Conservation (phyloP, 1,140 invertebrate species). For the Cyclargus thomasi region DNA sequence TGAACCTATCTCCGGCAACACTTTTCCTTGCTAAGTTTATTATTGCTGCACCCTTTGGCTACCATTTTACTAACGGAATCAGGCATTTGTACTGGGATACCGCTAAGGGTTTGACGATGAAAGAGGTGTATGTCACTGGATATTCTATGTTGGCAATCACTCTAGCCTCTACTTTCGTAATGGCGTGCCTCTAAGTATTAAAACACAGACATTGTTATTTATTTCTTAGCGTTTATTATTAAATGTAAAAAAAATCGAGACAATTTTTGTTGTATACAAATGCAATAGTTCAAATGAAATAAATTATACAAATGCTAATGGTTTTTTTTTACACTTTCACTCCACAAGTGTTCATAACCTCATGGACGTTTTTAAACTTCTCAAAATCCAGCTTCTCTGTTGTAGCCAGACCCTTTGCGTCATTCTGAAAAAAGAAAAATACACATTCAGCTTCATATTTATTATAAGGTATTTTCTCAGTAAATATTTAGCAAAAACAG, state of each 20-base stretch:
- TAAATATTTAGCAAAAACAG: too few relatives aligned
- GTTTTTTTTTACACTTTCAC: slow-evolving; percentile 28
- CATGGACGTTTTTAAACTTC: slow-evolving; percentile 62
- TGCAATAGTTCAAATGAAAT: slow-evolving; percentile 15
- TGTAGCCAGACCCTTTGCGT: slow-evolving; percentile 56
- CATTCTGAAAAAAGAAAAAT: slow-evolving; percentile 54
- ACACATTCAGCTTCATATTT: not conserved
- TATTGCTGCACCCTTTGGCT: slow-evolving; percentile 80
- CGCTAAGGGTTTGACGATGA: slow-evolving; percentile 81
- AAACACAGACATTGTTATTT: slow-evolving; percentile 19
- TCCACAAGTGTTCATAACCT: slow-evolving; percentile 55
- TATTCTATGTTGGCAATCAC: slow-evolving; percentile 77
- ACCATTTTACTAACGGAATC: slow-evolving; percentile 83
- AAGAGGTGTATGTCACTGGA: slow-evolving; percentile 82
- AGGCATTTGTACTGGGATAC: slow-evolving; percentile 84
- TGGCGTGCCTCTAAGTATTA: slow-evolving; percentile 60
- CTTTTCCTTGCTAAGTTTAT: slow-evolving; percentile 73
- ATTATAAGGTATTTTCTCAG: too few relatives aligned
- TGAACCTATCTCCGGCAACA: slow-evolving; percentile 73
- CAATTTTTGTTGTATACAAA: slow-evolving; percentile 7
- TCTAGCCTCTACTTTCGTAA: slow-evolving; percentile 47
- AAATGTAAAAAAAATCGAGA: slow-evolving; percentile 13
- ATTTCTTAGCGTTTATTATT: slow-evolving; percentile 1
- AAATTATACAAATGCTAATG: not conserved
- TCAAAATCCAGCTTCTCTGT: slow-evolving; percentile 64